phyloP scores from a whole-genome alignment of 92 coral and sea anemone genomes.

The Actinernus sp. region DNA sequence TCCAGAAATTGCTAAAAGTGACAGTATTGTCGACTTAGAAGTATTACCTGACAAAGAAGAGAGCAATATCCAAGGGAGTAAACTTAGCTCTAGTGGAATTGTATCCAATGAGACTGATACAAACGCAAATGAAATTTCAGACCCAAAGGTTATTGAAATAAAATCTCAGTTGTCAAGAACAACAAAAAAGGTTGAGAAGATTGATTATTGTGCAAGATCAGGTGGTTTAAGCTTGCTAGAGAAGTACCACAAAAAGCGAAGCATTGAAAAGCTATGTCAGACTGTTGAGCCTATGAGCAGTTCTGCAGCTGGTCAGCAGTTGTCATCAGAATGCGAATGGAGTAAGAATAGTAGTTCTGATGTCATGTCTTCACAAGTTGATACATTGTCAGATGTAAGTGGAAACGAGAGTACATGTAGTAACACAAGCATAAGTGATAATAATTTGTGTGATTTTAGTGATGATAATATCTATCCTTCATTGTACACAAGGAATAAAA shows the following conservation, averaged over 20 bases:
- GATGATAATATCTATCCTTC: too few relatives aligned
- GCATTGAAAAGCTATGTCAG: neutral
- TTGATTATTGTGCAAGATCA: slow-evolving; percentile 81
- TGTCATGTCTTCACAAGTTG: neutral
- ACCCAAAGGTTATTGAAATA: slow-evolving; percentile 6
- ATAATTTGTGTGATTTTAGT: neutral
- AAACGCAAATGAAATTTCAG: neutral
- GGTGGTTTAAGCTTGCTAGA: slow-evolving; percentile 38
- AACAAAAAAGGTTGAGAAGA: slow-evolving; percentile 60
- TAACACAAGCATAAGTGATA: slow-evolving; percentile 1
- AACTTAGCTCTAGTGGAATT: neutral
- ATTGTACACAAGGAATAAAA: neutral
- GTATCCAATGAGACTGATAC: neutral
- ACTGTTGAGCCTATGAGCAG: neutral
- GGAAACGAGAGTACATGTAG: slow-evolving; percentile 22
- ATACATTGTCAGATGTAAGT: slow-evolving; percentile 25
- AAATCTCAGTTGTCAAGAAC: slow-evolving; percentile 4
- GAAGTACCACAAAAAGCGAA: slow-evolving; percentile 24
- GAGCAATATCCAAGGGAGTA: too few relatives aligned
- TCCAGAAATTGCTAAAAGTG: too few relatives aligned
- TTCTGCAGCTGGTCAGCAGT: slow-evolving; percentile 1
- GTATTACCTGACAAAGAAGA: too few relatives aligned
- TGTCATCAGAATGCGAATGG: neutral
- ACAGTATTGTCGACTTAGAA: too few relatives aligned
- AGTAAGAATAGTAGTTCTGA: slow-evolving; percentile 1